Evolutionary conservation across 2,888 invertebrate species (phyloP).

Genomic region (Apoda limacodes): DNA sequence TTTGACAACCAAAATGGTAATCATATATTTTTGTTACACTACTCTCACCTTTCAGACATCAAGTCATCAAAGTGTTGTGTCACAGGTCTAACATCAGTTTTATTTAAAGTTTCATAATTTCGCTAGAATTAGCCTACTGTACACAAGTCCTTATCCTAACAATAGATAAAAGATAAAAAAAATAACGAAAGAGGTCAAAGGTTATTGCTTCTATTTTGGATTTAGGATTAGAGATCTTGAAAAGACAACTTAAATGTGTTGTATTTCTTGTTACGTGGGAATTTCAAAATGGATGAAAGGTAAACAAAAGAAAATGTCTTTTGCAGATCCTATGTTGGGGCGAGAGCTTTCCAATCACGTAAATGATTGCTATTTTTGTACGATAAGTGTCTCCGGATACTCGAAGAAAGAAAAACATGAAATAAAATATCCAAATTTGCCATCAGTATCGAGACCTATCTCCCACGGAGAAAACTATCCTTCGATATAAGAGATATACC

Average conservation of each 20-base stretch:
- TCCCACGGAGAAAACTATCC: no score
- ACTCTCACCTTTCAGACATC: slow-evolving; percentile 2
- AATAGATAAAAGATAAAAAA: neutral
- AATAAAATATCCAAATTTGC: no score
- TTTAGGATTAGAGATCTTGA: slow-evolving; percentile 1
- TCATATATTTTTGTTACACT: slow-evolving; percentile 4
- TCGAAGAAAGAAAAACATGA: no score
- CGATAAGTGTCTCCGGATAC: no score
- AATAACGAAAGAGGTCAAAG: neutral
- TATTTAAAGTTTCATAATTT: slow-evolving; percentile 6
- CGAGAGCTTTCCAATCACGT: neutral
- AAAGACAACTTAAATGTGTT: slow-evolving; percentile 3
- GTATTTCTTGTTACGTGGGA: slow-evolving; percentile 3
- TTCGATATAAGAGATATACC: no score
- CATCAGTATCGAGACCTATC: no score
- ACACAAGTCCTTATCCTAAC: neutral
- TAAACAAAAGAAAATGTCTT: slow-evolving; percentile 5
- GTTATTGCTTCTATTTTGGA: slow-evolving; percentile 3
- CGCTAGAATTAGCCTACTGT: slow-evolving; percentile 1
- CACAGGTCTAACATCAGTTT: slow-evolving; percentile 2
- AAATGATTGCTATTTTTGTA: no score
- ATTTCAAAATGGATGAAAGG: slow-evolving; percentile 1
- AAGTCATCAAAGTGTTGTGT: slow-evolving; percentile 2
- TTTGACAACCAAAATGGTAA: slow-evolving; percentile 4
- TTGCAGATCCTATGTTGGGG: neutral